Percentiles rank a stretch among this genome's conserved stretches.
These are phyloP conservation scores for Leptocoma aspasia DNA, from an alignment of 2,113 vertebrate species.

Conservation along the genomic window DNA sequence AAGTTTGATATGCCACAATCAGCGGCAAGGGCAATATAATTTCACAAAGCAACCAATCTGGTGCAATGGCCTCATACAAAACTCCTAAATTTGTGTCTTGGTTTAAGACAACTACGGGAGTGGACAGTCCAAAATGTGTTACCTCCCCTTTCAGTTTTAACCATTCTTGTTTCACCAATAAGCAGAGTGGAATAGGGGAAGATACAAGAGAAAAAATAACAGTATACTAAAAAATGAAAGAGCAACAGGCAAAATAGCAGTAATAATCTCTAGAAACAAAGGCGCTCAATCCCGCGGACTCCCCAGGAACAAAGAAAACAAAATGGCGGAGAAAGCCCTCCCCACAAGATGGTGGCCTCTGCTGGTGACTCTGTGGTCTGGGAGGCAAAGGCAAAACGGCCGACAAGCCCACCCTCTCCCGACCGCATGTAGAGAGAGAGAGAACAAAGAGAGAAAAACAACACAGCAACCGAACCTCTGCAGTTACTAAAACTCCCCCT, in stretches of 20 bases:
- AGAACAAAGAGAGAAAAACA: neutral
- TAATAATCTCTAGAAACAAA: neutral
- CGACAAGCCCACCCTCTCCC: fast-evolving
- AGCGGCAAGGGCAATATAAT: neutral
- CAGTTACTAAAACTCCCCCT: fast-evolving
- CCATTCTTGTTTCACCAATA: neutral
- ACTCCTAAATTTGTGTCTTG: neutral
- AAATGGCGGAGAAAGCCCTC: fast-evolving
- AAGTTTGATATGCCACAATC: neutral
- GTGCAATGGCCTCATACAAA: neutral
- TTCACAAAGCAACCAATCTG: neutral
- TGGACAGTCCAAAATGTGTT: neutral
- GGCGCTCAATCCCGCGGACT: fast-evolving
- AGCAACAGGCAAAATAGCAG: neutral
- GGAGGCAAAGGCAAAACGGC: neutral
- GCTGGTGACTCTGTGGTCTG: fast-evolving
- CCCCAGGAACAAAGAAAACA: neutral
- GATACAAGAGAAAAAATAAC: neutral
- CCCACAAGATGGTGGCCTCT: neutral
- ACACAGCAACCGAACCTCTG: fast-evolving
- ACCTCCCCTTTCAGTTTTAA: neutral
- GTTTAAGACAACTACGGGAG: fast-evolving
- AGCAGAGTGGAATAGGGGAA: fast-evolving
- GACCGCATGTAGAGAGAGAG: fast-evolving
- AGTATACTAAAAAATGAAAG: neutral